These are phyloP conservation scores for Epistrophella euchroma DNA, from an alignment of 2,888 invertebrate species.

Conservation along the genomic window DNA sequence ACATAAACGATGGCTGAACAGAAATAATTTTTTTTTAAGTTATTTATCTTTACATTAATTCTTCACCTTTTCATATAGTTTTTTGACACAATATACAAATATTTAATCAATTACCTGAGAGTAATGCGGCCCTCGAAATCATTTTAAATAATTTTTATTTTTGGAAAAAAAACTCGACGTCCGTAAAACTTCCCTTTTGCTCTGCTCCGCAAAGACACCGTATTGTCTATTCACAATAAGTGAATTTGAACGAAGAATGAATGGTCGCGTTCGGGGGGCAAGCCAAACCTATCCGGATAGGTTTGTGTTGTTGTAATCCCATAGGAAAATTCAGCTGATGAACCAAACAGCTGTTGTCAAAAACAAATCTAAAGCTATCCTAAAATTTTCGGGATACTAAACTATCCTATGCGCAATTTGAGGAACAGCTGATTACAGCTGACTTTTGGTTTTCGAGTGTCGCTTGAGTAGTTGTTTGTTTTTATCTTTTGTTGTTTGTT, in stretches of 20 bases:
- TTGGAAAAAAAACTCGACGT: constrained; percentile 66
- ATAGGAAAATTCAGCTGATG: no score
- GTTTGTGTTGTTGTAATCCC: no score
- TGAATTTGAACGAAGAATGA: constrained; percentile 16
- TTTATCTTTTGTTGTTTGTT: no score
- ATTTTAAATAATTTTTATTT: constrained; percentile 84
- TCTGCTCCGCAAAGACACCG: constrained; percentile 52
- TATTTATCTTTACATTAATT: not conserved
- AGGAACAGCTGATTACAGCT: no score
- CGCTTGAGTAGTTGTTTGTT: no score
- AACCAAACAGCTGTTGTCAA: no score
- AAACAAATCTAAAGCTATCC: no score
- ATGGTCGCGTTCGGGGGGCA: no score
- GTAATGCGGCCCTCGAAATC: constrained; percentile 88
- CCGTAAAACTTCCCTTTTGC: constrained; percentile 56
- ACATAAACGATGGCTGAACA: constrained; percentile 80
- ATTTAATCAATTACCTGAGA: constrained; percentile 85
- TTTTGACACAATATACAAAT: not conserved
- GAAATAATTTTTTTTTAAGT: constrained; percentile 23
- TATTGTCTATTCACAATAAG: constrained; percentile 49
- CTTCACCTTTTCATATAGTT: not conserved
- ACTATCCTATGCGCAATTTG: no score
- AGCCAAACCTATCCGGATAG: no score
- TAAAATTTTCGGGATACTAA: no score
- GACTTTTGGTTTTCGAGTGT: no score